phyloP scores from a whole-genome alignment of 1,140 invertebrate genomes.

The Oreohelix idahoensis region DNA sequence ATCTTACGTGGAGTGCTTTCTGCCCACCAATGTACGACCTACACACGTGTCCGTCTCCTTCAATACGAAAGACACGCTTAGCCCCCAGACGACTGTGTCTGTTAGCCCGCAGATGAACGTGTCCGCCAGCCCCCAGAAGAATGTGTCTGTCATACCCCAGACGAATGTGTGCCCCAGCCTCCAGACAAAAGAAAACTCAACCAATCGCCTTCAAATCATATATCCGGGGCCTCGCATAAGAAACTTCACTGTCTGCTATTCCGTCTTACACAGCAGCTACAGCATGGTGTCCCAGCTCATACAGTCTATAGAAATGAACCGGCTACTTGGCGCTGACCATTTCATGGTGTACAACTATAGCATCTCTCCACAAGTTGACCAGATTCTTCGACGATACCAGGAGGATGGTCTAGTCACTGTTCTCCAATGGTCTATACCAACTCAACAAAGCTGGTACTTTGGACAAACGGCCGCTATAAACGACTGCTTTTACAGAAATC shows the following conservation, averaged over 20 bases:
- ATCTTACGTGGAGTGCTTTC: not conserved
- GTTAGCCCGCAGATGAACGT: no score
- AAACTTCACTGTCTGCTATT: constrained; percentile 23
- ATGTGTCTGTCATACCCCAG: no score
- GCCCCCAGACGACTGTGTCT: no score
- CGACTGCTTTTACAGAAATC: constrained; percentile 20
- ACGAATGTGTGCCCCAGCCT: no score
- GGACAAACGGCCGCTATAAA: not conserved
- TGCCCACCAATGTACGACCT: not conserved
- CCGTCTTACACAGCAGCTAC: not conserved
- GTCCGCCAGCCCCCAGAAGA: no score
- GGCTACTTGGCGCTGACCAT: constrained; percentile 11
- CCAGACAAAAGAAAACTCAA: not conserved
- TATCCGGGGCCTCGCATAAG: not conserved
- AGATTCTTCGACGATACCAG: not conserved
- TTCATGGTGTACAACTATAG: constrained; percentile 23
- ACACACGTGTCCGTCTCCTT: not conserved
- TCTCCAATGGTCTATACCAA: not conserved
- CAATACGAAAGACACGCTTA: not conserved
- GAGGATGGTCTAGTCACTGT: constrained; percentile 4
- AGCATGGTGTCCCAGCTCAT: not conserved
- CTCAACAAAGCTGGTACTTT: not conserved
- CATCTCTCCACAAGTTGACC: not conserved
- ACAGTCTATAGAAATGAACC: constrained; percentile 10
- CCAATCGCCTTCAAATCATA: not conserved